A percentile compares a stretch with the other conserved stretches of the same genome.
phyloP scores from a whole-genome alignment of 37 sponge, comb jelly and placozoan genomes.

The Spongilla lacustris region DNA sequence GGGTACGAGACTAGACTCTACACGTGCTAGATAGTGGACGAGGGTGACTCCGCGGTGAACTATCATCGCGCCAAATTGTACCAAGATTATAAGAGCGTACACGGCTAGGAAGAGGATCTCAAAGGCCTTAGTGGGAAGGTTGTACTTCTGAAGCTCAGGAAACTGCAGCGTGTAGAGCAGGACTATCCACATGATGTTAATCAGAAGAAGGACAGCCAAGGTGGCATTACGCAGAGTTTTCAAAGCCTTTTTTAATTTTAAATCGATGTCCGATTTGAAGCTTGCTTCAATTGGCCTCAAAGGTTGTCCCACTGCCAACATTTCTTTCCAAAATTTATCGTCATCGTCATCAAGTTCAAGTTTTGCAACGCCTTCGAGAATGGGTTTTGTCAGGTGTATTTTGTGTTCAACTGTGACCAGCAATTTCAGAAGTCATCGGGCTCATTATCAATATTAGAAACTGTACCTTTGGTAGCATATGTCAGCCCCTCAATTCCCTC shows the following conservation, averaged over 20 bases:
- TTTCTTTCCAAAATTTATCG: too few relatives aligned
- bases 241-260: conserved; percentile 36
- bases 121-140: conserved; percentile 47
- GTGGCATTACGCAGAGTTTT: conserved; percentile 48
- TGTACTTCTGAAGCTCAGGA: conserved; percentile 10
- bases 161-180: conserved; percentile 51
- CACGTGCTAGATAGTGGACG: conserved; percentile 59
- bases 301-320: too few relatives aligned
- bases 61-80: conserved; percentile 64
- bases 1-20: too few relatives aligned
- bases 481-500: conserved; percentile 6
- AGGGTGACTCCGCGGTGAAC: conserved; percentile 66
- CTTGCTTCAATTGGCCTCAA: conserved; percentile 21
- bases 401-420: too few relatives aligned
- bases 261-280: conserved; percentile 35
- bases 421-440: too few relatives aligned
- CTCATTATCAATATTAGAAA: too few relatives aligned
- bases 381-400: too few relatives aligned
- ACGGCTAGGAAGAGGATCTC: conserved; percentile 57
- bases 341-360: too few relatives aligned
- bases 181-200: conserved; percentile 81
- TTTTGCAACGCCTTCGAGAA: too few relatives aligned
- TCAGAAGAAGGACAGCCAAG: conserved; percentile 48
- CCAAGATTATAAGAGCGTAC: conserved; percentile 58
- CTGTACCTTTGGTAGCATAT: conserved; percentile 23